Evolutionary conservation across 2,113 vertebrate species (phyloP), one percentile per base, ranked within the genome.

Genomic region (Ochotona curzoniae): DNA sequence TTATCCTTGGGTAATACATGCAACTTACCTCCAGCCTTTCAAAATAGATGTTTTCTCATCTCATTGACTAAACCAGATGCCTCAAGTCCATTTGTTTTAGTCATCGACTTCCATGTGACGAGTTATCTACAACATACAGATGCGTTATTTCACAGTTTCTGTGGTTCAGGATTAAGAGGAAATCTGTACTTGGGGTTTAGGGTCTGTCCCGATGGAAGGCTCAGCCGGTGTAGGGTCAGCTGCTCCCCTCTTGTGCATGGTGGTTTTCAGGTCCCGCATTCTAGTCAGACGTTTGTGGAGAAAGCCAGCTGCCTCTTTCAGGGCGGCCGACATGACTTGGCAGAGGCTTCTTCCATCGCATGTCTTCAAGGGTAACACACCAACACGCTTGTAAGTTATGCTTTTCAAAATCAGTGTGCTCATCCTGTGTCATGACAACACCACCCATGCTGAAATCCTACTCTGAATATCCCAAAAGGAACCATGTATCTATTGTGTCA

Each of bases 251-350:
- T 47, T 3, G 17, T 25, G 38, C 1, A 11, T 26, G 9, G 5
- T 18, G 10, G 3, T 44, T 78, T 66, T 67, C 17, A 60, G 28
- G n/a, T 54, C 21, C 71, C 23, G 23, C 25, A 54, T 21, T 61
- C 73, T 81, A 85, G 2, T 49, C 51, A 23, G 21, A 1, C 70
- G 5, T n/a, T 78, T 74, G 11, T 64, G 20, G 32, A 2, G 70
- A 18, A 90, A 10, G 75, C 47, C 44, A 18, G 0, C 44, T 80
- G 21, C 38, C 4, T 61, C 15, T 75, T 23, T 12, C 20, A 11
- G 79, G 11, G 7, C 26, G 69, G 2, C 2, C 74, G 4, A 49
- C 0, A 2, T 25, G 9, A 70, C 2, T 9, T 2, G 21, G 10
- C n/a, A 83, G 0, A 13, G 54, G 6, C 1, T 32, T 85, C 57